These are phyloP conservation scores for Nephrotoma flavescens DNA, from an alignment of 2,888 invertebrate species.

Conservation along the genomic window DNA sequence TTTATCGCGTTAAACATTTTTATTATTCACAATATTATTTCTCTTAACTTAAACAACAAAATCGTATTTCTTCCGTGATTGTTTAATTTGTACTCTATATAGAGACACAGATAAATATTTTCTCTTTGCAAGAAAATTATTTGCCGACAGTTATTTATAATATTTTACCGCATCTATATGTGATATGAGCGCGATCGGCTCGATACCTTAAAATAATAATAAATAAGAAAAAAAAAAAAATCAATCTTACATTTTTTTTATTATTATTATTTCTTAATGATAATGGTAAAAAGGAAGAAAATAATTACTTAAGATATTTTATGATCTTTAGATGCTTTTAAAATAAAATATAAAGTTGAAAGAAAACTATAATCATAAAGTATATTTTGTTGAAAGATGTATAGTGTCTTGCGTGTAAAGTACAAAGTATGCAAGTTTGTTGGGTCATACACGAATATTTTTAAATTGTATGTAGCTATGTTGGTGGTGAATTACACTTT, in stretches of 20 bases:
- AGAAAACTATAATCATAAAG: background rate
- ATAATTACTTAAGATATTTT: background rate
- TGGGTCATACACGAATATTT: background rate
- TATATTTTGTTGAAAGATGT: background rate
- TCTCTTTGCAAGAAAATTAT: background rate
- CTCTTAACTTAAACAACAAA: background rate
- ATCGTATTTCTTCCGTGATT: background rate
- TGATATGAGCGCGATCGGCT: background rate
- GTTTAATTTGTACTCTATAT: background rate
- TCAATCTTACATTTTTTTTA: background rate
- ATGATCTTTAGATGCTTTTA: background rate
- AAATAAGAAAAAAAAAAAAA: background rate
- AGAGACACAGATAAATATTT: background rate
- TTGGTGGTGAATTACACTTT: background rate
- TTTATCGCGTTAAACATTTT: background rate
- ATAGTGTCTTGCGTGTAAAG: background rate
- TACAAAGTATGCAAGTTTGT: background rate
- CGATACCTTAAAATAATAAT: background rate
- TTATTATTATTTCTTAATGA: background rate
- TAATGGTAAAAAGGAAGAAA: background rate
- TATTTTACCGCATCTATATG: background rate
- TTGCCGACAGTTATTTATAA: background rate
- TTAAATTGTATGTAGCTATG: background rate
- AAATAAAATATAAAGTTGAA: background rate
- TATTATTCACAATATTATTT: background rate